These are phyloP conservation scores for Drosophila jambulina DNA, from an alignment of 1,140 invertebrate genomes.

Conservation along the genomic window DNA sequence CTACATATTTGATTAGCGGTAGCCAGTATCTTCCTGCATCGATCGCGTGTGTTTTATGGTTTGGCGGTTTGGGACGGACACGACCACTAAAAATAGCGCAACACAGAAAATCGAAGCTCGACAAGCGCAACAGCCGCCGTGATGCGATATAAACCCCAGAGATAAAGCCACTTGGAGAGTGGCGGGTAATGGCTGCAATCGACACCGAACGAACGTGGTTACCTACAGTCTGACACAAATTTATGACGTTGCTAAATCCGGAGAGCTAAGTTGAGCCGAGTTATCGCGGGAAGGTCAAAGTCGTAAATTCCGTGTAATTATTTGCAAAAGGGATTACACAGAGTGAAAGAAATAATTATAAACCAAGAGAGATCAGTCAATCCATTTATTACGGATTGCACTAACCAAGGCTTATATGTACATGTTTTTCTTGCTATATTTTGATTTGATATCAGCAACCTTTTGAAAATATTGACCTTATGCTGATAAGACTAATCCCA, in stretches of 20 bases:
- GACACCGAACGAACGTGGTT: slow-evolving; percentile 36
- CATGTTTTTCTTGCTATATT: not conserved
- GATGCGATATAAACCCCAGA: slow-evolving; percentile 39
- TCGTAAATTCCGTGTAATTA: not conserved
- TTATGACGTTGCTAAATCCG: slow-evolving; percentile 21
- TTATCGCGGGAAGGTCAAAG: slow-evolving; percentile 23
- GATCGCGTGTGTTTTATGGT: slow-evolving; percentile 51
- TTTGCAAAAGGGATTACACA: slow-evolving; percentile 13
- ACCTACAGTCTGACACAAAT: slow-evolving; percentile 14
- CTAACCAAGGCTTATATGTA: not conserved
- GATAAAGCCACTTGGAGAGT: slow-evolving; percentile 36
- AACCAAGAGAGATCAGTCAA: not conserved
- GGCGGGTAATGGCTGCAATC: slow-evolving; percentile 21
- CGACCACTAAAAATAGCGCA: slow-evolving; percentile 43
- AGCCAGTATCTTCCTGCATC: slow-evolving; percentile 28
- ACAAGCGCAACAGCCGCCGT: slow-evolving; percentile 35
- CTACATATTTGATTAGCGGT: slow-evolving; percentile 29
- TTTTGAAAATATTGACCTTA: not conserved
- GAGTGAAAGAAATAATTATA: not conserved
- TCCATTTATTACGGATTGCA: not conserved
- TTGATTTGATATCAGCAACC: slow-evolving; percentile 10
- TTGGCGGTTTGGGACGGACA: slow-evolving; percentile 27
- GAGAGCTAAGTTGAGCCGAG: slow-evolving; percentile 28
- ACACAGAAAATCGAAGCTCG: slow-evolving; percentile 39
- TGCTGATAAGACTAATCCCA: not conserved